phyloP scores from a whole-genome alignment of 1,140 invertebrate genomes.

The Meloidogyne floridensis region DNA sequence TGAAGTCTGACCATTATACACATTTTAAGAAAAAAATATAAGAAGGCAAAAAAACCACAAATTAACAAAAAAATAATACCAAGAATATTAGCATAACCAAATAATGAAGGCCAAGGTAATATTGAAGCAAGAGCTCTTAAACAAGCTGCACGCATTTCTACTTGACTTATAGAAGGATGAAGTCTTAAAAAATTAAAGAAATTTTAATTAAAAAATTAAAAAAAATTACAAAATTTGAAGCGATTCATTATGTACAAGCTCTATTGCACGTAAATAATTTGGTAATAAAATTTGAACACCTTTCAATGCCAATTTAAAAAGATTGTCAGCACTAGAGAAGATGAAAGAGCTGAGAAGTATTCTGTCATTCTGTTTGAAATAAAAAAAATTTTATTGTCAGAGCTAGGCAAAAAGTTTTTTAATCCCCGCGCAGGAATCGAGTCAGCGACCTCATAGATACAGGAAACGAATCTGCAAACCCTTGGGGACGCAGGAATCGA shows the following conservation, averaged over 20 bases:
- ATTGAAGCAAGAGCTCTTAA: conserved; percentile 53
- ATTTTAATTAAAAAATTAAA: conserved; percentile 21
- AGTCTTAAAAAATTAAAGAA: conserved; percentile 43
- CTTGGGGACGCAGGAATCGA: too few species aligned
- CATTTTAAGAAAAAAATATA: too few species aligned
- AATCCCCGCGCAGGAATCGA: too few species aligned
- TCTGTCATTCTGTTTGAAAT: conserved; percentile 68
- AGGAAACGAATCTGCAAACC: too few species aligned
- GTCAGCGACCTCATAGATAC: too few species aligned
- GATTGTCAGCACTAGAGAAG: conserved; percentile 68
- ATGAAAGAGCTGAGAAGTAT: conserved; percentile 62
- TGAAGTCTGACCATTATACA: too few species aligned
- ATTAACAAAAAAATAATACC: not conserved
- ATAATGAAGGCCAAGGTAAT: conserved; percentile 61
- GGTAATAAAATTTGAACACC: conserved; percentile 88
- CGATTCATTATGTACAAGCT: conserved; percentile 81
- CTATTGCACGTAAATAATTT: conserved; percentile 82
- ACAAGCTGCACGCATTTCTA: conserved; percentile 62
- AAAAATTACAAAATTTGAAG: conserved; percentile 68
- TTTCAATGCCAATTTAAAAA: conserved; percentile 85
- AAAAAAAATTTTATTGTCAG: conserved; percentile 70
- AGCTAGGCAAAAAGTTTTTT: too few species aligned
- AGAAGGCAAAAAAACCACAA: not conserved
- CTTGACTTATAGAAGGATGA: conserved; percentile 61
- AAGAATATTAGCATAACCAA: conserved; percentile 48